Evolutionary conservation across 2,888 invertebrate genomes (phyloP).

Genomic region (Arctia plantaginis): DNA sequence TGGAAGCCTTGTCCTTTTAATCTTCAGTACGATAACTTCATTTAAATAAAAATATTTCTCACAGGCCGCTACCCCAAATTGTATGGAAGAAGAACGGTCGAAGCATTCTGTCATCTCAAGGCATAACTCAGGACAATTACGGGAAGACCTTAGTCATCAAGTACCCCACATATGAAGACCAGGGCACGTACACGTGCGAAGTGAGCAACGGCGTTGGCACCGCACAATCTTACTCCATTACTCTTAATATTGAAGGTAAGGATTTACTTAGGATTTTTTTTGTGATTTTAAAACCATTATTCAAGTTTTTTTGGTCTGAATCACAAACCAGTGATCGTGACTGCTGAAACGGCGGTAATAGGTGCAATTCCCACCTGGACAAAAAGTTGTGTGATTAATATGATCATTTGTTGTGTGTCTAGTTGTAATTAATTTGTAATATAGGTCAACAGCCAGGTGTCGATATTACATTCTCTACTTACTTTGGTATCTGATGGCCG

Average conservation of each 20-base stretch:
- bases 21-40: background rate
- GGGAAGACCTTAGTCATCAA: constrained; percentile 97
- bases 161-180: constrained; percentile 94
- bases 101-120: constrained; percentile 89
- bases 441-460: background rate
- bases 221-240: constrained; percentile 94
- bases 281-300: background rate
- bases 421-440: no score
- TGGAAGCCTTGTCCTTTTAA: no score
- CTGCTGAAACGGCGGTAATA: no score
- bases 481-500: background rate
- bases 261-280: background rate
- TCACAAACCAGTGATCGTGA: no score
- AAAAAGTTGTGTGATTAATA: no score
- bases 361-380: no score
- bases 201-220: constrained; percentile 96
- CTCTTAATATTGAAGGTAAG: constrained; percentile 90
- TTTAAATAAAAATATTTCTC: background rate
- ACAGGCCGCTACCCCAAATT: constrained; percentile 96
- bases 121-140: constrained; percentile 95
- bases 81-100: constrained; percentile 95
- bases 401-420: no score
- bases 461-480: background rate
- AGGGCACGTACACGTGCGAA: constrained; percentile 97
- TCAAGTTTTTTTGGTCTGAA: no score